A percentile compares a stretch with the other conserved stretches of the same genome.
phyloP scores from a whole-genome alignment of 2,888 invertebrate species.

The Patella ulyssiponensis region DNA sequence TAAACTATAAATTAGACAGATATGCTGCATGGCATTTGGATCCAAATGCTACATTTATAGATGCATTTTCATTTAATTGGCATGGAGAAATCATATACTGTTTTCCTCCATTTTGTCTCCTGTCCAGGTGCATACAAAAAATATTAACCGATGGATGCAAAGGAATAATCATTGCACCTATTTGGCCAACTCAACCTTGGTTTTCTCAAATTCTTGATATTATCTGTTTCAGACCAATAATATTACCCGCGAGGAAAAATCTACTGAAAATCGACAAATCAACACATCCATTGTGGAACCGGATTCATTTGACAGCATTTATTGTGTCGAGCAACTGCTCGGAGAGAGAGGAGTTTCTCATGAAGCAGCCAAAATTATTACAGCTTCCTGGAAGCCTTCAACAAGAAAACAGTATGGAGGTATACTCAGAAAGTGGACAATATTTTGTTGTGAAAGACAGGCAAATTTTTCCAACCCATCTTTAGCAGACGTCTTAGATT shows the following conservation, averaged over 20 bases:
- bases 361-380: slow-evolving; percentile 26
- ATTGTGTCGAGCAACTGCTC: slow-evolving; percentile 30
- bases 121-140: slow-evolving; percentile 28
- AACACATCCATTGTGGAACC: slow-evolving; percentile 14
- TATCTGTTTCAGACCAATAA: slow-evolving; percentile 16
- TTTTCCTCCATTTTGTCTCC: slow-evolving; percentile 29
- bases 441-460: slow-evolving; percentile 33
- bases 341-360: slow-evolving; percentile 26
- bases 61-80: slow-evolving; percentile 25
- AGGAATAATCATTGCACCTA: slow-evolving; percentile 31
- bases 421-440: slow-evolving; percentile 30
- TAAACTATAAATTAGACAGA: background rate
- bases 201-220: slow-evolving; percentile 29
- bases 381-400: slow-evolving; percentile 36
- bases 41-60: slow-evolving; percentile 24
- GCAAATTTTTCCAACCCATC: slow-evolving; percentile 33
- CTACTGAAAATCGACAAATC: slow-evolving; percentile 20
- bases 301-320: slow-evolving; percentile 32
- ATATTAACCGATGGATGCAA: slow-evolving; percentile 28
- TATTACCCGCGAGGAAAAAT: slow-evolving; percentile 20
- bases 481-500: slow-evolving; percentile 24
- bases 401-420: slow-evolving; percentile 32
- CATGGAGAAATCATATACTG: slow-evolving; percentile 20
- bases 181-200: slow-evolving; percentile 41
- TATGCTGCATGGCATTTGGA: slow-evolving; percentile 17